Evolutionary conservation across 2,113 vertebrate genomes (phyloP), one percentile per base, ranked within the genome.

Genomic region (Scortum barcoo): DNA sequence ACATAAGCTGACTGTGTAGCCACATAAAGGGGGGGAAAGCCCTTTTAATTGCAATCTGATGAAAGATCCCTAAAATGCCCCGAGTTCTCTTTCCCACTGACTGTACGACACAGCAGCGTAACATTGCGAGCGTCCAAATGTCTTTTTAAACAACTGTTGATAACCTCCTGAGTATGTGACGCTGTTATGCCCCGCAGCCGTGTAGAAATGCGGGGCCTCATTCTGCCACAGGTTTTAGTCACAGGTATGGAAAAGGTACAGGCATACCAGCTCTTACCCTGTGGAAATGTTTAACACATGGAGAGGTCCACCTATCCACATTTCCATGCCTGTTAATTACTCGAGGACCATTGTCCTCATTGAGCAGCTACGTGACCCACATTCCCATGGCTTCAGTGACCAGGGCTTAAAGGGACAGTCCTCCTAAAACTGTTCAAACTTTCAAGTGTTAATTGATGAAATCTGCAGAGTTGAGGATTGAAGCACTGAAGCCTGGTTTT

Each of bases 291-390:
- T 86, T 63, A 86, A 78, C 72, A 50, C 65, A 51, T 7, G 19
- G 63, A 81, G 83, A 75, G 83, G 50, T 80, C 67, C 53, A 26
- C 20, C 86, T 62, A 72, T 88, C 71, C 85, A 84, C 77, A 67
- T 87, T 88, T 91, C 69, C 80, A 80, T 89, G 81, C 50, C 78
- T 68, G 82, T 90, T 91, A 87, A 91, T 92, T 91, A 90, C 78
- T 79, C 16, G 11, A 70, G 68, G 68, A 86, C 81, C 53, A 81
- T 89, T 91, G 87, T 90, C 86, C 80, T 88, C 80, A 76, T 63
- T 63, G 81, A 85, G 78, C 72, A 42, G 83, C 76, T 80, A 70
- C 42, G n/a, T 88, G 86, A 86, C 88, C 93, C 91, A 87, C 81
- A 89, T 90, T 90, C 88, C 78, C 85, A 71, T 78, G 82, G 78